Percentiles rank a stretch among this genome's conserved stretches.
Conservation (phyloP, 1,140 invertebrate species). For the Bombus waltoni region DNA sequence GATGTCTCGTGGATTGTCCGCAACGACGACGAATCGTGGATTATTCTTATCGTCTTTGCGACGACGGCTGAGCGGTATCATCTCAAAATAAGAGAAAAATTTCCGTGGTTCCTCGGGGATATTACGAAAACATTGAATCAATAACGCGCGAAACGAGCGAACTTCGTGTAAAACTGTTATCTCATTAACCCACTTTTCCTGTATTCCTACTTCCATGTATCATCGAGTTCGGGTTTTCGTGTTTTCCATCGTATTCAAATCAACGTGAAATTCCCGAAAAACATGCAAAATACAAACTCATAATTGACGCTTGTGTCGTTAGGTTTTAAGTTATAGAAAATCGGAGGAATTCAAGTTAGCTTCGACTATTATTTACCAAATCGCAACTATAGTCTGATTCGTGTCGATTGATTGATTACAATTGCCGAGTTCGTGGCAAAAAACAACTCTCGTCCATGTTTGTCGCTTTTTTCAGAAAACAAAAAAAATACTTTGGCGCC, state of each 20-base stretch:
- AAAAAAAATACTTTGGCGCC: too few relatives aligned
- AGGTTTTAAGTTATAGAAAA: too few relatives aligned
- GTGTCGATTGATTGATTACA: too few relatives aligned
- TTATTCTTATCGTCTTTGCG: neutral
- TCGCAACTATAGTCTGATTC: too few relatives aligned
- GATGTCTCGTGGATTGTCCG: neutral
- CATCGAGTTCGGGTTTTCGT: neutral
- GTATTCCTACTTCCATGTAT: neutral
- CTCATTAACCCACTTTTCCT: constrained; percentile 24
- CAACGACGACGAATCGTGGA: neutral
- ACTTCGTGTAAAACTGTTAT: constrained; percentile 4
- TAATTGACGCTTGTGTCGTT: too few relatives aligned
- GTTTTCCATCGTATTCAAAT: constrained; percentile 15
- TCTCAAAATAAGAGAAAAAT: neutral
- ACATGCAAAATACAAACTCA: neutral
- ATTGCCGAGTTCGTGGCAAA: too few relatives aligned
- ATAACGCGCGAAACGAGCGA: constrained; percentile 14
- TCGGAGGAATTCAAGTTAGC: too few relatives aligned
- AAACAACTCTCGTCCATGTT: too few relatives aligned
- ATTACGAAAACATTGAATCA: neutral
- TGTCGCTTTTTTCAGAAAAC: too few relatives aligned
- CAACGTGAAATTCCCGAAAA: neutral
- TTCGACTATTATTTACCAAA: too few relatives aligned
- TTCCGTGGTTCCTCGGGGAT: neutral
- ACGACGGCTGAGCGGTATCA: neutral